Conservation (phyloP, 2,113 vertebrate species). For the Corynorhinus townsendii region DNA sequence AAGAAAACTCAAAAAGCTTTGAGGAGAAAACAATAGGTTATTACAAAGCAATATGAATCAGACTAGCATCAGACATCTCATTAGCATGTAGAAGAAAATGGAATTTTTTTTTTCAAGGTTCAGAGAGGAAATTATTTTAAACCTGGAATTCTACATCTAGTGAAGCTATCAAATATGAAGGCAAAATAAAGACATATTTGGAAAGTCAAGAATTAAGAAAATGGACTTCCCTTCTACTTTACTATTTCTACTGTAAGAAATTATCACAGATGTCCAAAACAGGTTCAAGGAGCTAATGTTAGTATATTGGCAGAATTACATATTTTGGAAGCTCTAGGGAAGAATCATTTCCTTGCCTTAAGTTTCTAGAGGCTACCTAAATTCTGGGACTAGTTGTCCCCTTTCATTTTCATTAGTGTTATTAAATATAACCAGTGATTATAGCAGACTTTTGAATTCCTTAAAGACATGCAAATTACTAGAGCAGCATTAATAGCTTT, state of each 20-base stretch:
- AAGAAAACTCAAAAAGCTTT: slow-evolving; percentile 33
- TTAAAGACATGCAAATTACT: slow-evolving; percentile 12
- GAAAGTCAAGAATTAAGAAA: slow-evolving; percentile 37
- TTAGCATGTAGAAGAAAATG: slow-evolving; percentile 11
- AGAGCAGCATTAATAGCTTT: background rate
- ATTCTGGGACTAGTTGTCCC: background rate
- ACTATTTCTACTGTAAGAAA: background rate
- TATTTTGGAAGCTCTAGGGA: background rate
- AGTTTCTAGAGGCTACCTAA: background rate
- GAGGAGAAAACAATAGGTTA: background rate
- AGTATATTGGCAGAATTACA: background rate
- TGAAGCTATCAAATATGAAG: slow-evolving; percentile 19
- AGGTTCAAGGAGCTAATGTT: background rate
- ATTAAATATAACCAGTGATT: background rate
- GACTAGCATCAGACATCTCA: background rate
- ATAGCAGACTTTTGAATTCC: background rate
- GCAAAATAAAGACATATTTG: slow-evolving; percentile 10
- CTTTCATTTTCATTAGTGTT: background rate
- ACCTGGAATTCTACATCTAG: background rate
- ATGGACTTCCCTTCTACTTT: background rate
- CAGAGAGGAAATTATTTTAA: slow-evolving; percentile 30
- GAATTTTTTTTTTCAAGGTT: slow-evolving; percentile 2
- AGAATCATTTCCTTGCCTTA: background rate
- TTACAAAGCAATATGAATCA: slow-evolving; percentile 32
- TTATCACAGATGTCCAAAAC: background rate